A percentile compares a stretch with the other conserved stretches of the same genome.
Conservation (phyloP, 2,888 invertebrate species). For the Chirona hameri region DNA sequence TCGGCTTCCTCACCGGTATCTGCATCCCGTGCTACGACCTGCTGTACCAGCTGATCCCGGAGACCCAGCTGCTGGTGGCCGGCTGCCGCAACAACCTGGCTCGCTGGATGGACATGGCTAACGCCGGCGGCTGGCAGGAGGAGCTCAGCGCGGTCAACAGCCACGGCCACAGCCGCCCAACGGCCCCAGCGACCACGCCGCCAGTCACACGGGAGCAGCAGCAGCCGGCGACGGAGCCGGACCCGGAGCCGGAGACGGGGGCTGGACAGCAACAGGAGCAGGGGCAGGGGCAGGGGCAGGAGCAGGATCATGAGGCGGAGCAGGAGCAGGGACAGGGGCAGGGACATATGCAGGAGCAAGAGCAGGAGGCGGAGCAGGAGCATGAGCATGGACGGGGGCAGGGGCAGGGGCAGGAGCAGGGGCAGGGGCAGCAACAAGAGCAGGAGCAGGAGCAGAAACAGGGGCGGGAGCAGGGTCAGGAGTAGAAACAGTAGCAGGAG, state of each 20-base stretch:
- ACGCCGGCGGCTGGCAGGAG: constrained; percentile 44
- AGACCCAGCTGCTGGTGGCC: constrained; percentile 63
- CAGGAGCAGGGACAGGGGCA: background rate
- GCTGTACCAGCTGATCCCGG: constrained; percentile 63
- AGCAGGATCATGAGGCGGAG: background rate
- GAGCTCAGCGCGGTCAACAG: constrained; percentile 30
- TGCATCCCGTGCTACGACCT: constrained; percentile 76
- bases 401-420: too few relatives aligned
- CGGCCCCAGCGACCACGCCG: background rate
- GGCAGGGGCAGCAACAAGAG: too few relatives aligned
- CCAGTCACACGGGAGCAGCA: background rate
- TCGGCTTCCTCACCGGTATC: constrained; percentile 74
- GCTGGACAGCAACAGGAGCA: background rate
- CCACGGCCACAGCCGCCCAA: background rate
- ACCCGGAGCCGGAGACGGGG: background rate
- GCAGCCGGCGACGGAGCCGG: background rate
- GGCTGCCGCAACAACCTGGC: constrained; percentile 63
- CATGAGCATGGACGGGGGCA: too few relatives aligned
- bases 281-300: too few relatives aligned
- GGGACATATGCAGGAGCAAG: background rate
- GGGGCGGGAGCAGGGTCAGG: background rate
- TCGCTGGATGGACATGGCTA: constrained; percentile 49
- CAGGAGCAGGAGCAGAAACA: background rate
- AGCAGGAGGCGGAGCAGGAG: background rate
- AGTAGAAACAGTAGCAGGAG: background rate